Evolutionary conservation across 2,797 vertebrate species (phyloP), one percentile per base, ranked within the genome.

Genomic region (Eulemur albifrons): DNA sequence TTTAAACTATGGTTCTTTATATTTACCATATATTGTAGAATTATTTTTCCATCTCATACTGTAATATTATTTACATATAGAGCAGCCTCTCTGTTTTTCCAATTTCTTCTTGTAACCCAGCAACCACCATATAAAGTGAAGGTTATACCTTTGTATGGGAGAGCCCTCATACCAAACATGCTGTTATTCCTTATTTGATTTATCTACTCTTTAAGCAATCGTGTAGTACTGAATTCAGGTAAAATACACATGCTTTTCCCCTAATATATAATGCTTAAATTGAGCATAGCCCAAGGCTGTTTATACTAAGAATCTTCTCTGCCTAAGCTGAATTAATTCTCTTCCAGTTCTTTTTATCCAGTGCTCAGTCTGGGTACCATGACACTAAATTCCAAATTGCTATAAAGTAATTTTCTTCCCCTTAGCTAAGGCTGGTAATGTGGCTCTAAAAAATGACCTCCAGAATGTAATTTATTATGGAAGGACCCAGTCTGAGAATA

Each of bases 371-470:
- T 89, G 35, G 7, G 20, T 75, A 72, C 27, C 52, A 48, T 11
- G 77, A 4, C 88, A 88, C 48, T 93, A 84, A 96, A 87, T 94
- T 97, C 35, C 72, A 75, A 50, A 80, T 57, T 82, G 40, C 18
- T 95, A 43, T 93, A 92, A 2, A 69, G 45, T 48, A n/a, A 79
- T 83, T 52, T 65, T 90, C 32, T 79, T 40, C 40, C 61, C 52
- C 94, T 96, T 82, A 91, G 57, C 48, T 94, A 43, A 15, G 12
- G 69, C 43, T 84, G 80, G 32, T 93, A 73, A 95, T 90, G 89
- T 50, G 7, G 4, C 52, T 93, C n/a, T 73, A 92, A 94, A 48
- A 95, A 81, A 90, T 70, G 69, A 77, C 77, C 92, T 96, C 81
- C 57, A 88, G 38, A 85, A 90, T 89, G 35, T 84, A 87, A 93